A percentile compares a stretch with the other conserved stretches of the same genome.
Conservation (phyloP, 2,888 invertebrate species). For the Nemoura dubitans region DNA sequence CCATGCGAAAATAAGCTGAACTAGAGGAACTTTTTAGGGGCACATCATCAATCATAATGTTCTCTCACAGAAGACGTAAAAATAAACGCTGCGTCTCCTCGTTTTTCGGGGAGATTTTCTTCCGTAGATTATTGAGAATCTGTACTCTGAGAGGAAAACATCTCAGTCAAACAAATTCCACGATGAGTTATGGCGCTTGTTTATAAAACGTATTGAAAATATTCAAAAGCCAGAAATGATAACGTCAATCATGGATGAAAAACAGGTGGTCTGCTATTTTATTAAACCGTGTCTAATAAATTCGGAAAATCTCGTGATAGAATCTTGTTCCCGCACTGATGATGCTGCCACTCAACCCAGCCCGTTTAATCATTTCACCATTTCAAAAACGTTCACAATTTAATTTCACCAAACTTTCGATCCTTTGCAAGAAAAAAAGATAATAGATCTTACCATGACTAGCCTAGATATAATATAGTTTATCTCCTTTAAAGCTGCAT, state of each 20-base stretch:
- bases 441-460: background rate
- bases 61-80: slow-evolving; percentile 12
- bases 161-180: slow-evolving; percentile 7
- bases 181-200: slow-evolving; percentile 4
- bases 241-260: slow-evolving; percentile 12
- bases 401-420: background rate
- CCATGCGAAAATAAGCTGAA: background rate
- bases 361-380: background rate
- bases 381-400: background rate
- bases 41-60: background rate
- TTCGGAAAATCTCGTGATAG: background rate
- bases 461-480: too few species aligned
- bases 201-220: slow-evolving; percentile 7
- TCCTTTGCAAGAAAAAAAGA: background rate
- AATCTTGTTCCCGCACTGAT: background rate
- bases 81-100: background rate
- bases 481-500: background rate
- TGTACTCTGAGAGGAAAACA: slow-evolving; percentile 5
- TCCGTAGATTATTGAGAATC: slow-evolving; percentile 5
- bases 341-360: background rate
- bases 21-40: background rate
- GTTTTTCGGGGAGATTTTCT: background rate
- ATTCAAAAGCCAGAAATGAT: slow-evolving; percentile 12
- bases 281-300: background rate
- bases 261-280: slow-evolving; percentile 7